Evolutionary conservation across 2,888 invertebrate species (phyloP), one percentile per base, ranked within the genome.

Genomic region (Pollenia angustigena): DNA sequence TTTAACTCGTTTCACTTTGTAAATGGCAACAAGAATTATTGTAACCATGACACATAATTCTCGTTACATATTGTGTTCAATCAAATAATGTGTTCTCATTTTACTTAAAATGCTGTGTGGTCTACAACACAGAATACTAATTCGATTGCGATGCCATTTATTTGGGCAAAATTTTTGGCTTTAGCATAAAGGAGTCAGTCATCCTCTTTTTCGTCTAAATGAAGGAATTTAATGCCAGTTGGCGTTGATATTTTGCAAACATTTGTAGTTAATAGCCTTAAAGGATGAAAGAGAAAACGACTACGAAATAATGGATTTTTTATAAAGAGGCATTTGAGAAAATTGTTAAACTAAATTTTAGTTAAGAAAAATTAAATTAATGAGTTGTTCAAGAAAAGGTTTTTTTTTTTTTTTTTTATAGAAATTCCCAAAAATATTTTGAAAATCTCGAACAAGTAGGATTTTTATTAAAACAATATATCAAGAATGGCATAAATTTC

Each of bases 41-140:
- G 48, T 50, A 40, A 50, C 16, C 60, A 74, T 48, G 60, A n/a
- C 60, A 40, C 74, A 74, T 14, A 32, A 46, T 23, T 10, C n/a
- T 60, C 40, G 18, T 40, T 58, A 74, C 60, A 74, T 4, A 12
- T 40, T 48, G 16, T 58, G 18, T 44, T 16, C 18, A 54, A 56
- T 71, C 71, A 71, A 42, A 16, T 71, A 32, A 71, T 56, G 14
- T 52, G 18, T 3, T 50, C 40, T 44, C 18, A 14, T 75, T 23
- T 42, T 62, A 8, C 18, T 48, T 9, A 71, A 44, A 62, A 11
- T 32, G 32, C 11, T 44, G 42, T 52, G n/a, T 44, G 42, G 7
- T 16, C 32, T 58, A n/a, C 18, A 46, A 48, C 32, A 10, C 72
- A 60, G 66, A 78, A 78, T 78, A 78, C 32, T 78, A 78, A 78